phyloP scores from a whole-genome alignment of 2,888 invertebrate species.

The Argynnis bischoffii region DNA sequence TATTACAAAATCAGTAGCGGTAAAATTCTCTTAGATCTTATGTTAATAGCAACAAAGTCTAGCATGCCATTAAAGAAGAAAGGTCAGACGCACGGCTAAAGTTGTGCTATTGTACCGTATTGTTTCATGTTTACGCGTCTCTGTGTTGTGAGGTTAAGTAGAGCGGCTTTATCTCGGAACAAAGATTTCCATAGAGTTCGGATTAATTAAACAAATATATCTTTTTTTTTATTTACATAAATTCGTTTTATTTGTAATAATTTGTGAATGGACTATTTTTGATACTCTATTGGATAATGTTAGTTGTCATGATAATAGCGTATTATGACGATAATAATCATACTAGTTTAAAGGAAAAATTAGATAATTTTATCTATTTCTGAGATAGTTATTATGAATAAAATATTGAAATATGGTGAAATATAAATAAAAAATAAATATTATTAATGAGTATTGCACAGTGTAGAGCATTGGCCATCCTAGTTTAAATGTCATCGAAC shows the following conservation, averaged over 20 bases:
- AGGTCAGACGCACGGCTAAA: slow-evolving; percentile 55
- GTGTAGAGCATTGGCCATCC: slow-evolving; percentile 60
- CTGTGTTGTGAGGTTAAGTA: slow-evolving; percentile 82
- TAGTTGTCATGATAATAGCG: slow-evolving; percentile 17
- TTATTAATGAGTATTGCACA: slow-evolving; percentile 4
- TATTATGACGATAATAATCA: background rate
- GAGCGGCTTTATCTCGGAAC: slow-evolving; percentile 81
- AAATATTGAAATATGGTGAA: background rate
- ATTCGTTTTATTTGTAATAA: background rate
- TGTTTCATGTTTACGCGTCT: slow-evolving; percentile 81
- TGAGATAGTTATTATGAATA: slow-evolving; percentile 4
- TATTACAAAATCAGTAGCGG: slow-evolving; percentile 35
- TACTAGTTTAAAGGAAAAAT: slow-evolving; percentile 4
- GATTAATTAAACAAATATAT: slow-evolving; percentile 58
- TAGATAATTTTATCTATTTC: background rate
- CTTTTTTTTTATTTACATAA: slow-evolving; percentile 6
- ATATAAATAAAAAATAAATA: slow-evolving; percentile 3
- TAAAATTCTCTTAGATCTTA: slow-evolving; percentile 47
- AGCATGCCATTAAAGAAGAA: slow-evolving; percentile 40
- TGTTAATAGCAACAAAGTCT: slow-evolving; percentile 44
- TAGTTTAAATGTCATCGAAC: slow-evolving; percentile 81
- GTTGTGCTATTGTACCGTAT: slow-evolving; percentile 79
- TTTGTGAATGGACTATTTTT: background rate
- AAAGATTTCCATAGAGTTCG: slow-evolving; percentile 74
- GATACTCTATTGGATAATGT: slow-evolving; percentile 2